These are phyloP conservation scores for Rhegmatorhina hoffmannsi DNA, from an alignment of 2,113 vertebrate species.

Conservation along the genomic window DNA sequence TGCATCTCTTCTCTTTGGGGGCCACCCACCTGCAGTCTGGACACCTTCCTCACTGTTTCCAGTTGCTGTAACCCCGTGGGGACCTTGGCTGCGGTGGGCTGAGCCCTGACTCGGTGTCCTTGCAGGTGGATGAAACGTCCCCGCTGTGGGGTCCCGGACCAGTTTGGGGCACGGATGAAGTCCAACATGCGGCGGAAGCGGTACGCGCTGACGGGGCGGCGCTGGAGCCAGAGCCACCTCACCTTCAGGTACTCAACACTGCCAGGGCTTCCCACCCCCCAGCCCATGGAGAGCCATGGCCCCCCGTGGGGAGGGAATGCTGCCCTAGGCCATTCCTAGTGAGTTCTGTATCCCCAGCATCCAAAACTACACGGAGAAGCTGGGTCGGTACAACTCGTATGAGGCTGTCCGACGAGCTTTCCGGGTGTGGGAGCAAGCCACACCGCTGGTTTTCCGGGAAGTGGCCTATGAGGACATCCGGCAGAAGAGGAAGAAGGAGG, in stretches of 20 bases:
- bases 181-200: conserved; percentile 82
- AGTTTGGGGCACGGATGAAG: conserved; percentile 73
- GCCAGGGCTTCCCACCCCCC: not conserved
- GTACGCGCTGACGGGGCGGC: conserved; percentile 86
- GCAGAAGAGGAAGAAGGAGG: conserved; percentile 83
- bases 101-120: not conserved
- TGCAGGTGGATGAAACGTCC: conserved; percentile 91
- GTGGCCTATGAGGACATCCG: conserved; percentile 84
- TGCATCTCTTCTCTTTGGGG: not conserved
- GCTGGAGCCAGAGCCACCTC: conserved; percentile 85
- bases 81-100: not conserved
- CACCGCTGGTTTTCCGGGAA: conserved; percentile 87
- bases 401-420: conserved; percentile 87
- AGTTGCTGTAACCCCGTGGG: not conserved
- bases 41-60: accelerated
- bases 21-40: not conserved
- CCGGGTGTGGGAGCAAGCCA: conserved; percentile 85
- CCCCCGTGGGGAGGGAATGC: accelerated
- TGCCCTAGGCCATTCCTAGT: not conserved
- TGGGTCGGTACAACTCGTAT: conserved; percentile 79
- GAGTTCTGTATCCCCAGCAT: conserved; percentile 75
- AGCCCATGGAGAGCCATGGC: not conserved
- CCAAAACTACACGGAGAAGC: conserved; percentile 89
- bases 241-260: conserved; percentile 85
- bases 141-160: conserved; percentile 91